These are phyloP conservation scores for Cyclopterus lumpus DNA, from an alignment of 2,797 vertebrate genomes.

Conservation along the genomic window DNA sequence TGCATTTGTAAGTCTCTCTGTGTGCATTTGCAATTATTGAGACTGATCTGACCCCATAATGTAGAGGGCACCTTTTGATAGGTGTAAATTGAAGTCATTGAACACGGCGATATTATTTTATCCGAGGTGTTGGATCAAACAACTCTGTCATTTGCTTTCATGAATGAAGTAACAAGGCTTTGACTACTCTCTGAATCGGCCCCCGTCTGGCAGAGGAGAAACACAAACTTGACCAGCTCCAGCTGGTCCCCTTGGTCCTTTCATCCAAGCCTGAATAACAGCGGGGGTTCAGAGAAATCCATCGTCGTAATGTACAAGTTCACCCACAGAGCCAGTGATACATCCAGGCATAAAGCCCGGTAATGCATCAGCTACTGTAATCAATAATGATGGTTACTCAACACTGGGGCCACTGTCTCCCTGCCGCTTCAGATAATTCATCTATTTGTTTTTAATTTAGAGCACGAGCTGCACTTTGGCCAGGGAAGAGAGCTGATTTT, in stretches of 20 bases:
- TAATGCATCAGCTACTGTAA: constrained; percentile 31
- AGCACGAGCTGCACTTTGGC: constrained; percentile 9
- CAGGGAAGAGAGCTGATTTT: constrained; percentile 11
- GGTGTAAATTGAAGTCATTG: neutral
- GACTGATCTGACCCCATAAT: no score
- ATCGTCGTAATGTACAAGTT: constrained; percentile 25
- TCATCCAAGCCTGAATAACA: neutral
- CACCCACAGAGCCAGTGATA: constrained; percentile 15
- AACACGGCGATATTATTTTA: neutral
- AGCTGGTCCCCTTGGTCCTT: neutral
- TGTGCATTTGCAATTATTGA: no score
- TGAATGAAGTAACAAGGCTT: neutral
- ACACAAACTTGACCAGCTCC: neutral
- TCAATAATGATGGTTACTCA: constrained; percentile 35
- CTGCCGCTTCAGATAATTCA: constrained; percentile 13
- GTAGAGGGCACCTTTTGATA: no score
- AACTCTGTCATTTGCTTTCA: neutral
- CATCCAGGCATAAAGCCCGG: neutral
- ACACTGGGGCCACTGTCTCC: constrained; percentile 24
- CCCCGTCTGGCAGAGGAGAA: neutral
- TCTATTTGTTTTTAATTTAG: constrained; percentile 35
- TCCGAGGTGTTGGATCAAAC: neutral
- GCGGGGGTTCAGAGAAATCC: constrained; percentile 8
- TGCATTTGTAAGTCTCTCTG: no score
- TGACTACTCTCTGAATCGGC: neutral